These are phyloP conservation scores for Coptodon bakossiorum DNA, from an alignment of 2,113 vertebrate genomes.

Conservation along the genomic window DNA sequence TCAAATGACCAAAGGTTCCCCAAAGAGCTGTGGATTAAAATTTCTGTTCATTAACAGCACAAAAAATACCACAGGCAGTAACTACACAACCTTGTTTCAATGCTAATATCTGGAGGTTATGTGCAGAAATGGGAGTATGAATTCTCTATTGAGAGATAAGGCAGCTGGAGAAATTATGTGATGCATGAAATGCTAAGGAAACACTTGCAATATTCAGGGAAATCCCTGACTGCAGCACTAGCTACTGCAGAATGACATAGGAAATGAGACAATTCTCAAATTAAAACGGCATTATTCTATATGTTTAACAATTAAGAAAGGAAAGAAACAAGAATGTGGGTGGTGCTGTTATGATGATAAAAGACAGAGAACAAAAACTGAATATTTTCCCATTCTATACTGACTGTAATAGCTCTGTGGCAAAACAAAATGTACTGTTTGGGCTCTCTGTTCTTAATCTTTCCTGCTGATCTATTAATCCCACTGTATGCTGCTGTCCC, in stretches of 20 bases:
- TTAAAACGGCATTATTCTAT: neutral
- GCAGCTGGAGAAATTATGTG: constrained; percentile 39
- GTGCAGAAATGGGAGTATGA: constrained; percentile 30
- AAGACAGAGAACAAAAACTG: neutral
- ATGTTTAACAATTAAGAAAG: neutral
- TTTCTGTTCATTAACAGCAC: neutral
- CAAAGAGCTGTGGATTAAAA: constrained; percentile 8
- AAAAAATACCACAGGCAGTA: neutral
- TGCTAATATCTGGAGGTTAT: constrained; percentile 53
- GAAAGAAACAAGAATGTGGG: neutral
- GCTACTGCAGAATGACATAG: neutral
- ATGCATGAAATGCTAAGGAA: constrained; percentile 21
- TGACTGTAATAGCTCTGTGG: neutral
- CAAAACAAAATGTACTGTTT: neutral
- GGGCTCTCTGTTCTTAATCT: neutral
- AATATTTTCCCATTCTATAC: neutral
- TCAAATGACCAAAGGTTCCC: constrained; percentile 36
- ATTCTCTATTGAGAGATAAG: constrained; percentile 46
- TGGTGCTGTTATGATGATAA: neutral
- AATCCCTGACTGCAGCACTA: neutral
- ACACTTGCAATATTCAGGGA: constrained; percentile 3
- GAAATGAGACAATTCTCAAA: neutral
- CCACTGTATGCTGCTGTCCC: neutral
- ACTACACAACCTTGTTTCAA: constrained; percentile 22
- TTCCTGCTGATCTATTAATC: neutral